Evolutionary conservation across 2,888 invertebrate species (phyloP), one percentile per base, ranked within the genome.

Genomic region (Sicus ferrugineus): DNA sequence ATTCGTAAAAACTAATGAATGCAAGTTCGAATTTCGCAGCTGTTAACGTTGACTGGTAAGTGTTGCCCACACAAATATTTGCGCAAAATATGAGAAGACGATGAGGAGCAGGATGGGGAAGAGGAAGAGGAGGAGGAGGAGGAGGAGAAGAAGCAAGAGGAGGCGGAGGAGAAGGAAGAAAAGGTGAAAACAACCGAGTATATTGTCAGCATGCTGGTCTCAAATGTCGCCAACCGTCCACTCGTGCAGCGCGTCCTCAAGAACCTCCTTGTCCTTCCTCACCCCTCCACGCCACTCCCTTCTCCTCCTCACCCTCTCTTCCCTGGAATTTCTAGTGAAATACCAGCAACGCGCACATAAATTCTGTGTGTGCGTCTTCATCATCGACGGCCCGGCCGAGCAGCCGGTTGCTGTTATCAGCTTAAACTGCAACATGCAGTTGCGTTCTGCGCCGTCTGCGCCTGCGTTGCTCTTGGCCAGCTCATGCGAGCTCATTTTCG

Each of bases 171-270:
- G n/a, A n/a, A n/a, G n/a, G n/a, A n/a, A n/a, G n/a, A n/a, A n/a
- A n/a, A n/a, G n/a, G n/a, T n/a, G n/a, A n/a, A n/a, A n/a, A n/a
- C n/a, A n/a, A n/a, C n/a, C n/a, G n/a, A n/a, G n/a, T n/a, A n/a
- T n/a, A n/a, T n/a, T n/a, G n/a, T n/a, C n/a, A n/a, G n/a, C n/a
- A n/a, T n/a, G 63, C 67, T 67, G 68, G 71, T 66, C 68, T 64
- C 68, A 73, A 71, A 69, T 73, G 69, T 73, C 70, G 72, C 69
- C 69, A 70, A 69, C 62, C 66, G 7, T 19, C 16, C n/a, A n/a
- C n/a, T n/a, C n/a, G n/a, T n/a, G n/a, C n/a, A n/a, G n/a, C n/a
- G n/a, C n/a, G n/a, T n/a, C n/a, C n/a, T n/a, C n/a, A n/a, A n/a
- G n/a, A n/a, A n/a, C n/a, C n/a, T n/a, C n/a, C n/a, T n/a, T n/a